Base-by-base conservation (phyloP, 1,140 invertebrate species). In the Brevipalpus yothersi region DNA sequence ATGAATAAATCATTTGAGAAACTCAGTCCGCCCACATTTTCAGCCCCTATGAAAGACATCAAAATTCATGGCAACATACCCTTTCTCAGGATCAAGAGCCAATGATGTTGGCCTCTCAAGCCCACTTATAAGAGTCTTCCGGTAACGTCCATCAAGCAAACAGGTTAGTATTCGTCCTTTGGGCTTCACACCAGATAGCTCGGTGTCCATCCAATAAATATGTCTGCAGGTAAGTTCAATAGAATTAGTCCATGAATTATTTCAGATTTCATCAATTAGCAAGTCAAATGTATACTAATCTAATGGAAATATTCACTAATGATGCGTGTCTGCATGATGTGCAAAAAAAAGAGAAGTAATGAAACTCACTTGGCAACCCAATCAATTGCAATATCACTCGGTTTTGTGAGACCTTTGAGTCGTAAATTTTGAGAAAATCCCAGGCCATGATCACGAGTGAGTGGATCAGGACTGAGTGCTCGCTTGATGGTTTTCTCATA, bases 161-260 rank as follows among this genome's bases (percentile, higher is more conserved):
- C 87, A 79, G 0, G 93, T 86, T 75, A 91, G 82, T 2, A 95
- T 79, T 58, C 81, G 75, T 13, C 86, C 72, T 47, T 69, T 66
- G 4, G 69, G 66, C 53, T 69, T 70, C 0, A 80, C 80, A 1
- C 79, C 79, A 11, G 61, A 64, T 19, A 80, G 68, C 65, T 89
- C 85, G 0, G 81, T 77, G 69, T 95, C 90, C 0, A 86, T 86
- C 89, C 90, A 95, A 68, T 93, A 96, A 0, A 95, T 72, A 72
- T 94, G 94, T 56, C 82, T 83, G 8, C 17, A 65, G 61, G 60
- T 58, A 66, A 62, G 31, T 61, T 17, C 42, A 17, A 62, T 31
- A n/a, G 21, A 51, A 51, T 17, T n/a, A 3, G 10, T n/a, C 9
- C n/a, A 51, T 19, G 9, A 51, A 51, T 51, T 51, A 51, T 12